These are phyloP conservation scores for Malurus melanocephalus DNA, from an alignment of 2,113 vertebrate species.

Conservation along the genomic window DNA sequence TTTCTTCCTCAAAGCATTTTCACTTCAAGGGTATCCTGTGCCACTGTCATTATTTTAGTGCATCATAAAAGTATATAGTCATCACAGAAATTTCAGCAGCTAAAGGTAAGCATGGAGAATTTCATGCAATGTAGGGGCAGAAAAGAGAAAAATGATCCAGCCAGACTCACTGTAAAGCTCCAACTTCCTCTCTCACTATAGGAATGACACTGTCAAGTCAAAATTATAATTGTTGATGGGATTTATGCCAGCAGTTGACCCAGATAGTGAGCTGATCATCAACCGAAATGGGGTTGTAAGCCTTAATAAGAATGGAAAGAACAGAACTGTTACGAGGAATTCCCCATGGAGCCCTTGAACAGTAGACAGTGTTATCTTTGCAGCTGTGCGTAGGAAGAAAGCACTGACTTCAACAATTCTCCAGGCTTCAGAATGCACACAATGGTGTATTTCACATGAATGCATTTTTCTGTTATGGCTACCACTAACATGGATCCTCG, in stretches of 20 bases:
- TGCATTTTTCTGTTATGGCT: slow-evolving; percentile 5
- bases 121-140: not conserved
- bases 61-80: not conserved
- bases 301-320: slow-evolving; percentile 49
- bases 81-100: not conserved
- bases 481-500: not conserved
- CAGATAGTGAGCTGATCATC: slow-evolving; percentile 9
- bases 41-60: slow-evolving; percentile 1
- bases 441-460: slow-evolving; percentile 45
- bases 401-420: not conserved
- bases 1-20: not conserved
- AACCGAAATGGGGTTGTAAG: slow-evolving; percentile 7
- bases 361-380: slow-evolving; percentile 57
- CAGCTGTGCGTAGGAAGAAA: slow-evolving; percentile 57
- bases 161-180: not conserved
- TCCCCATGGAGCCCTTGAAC: slow-evolving; percentile 23
- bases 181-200: not conserved
- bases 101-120: not conserved
- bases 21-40: not conserved
- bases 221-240: slow-evolving; percentile 24
- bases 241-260: slow-evolving; percentile 39
- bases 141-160: not conserved
- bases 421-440: not conserved
- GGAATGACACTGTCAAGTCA: not conserved
- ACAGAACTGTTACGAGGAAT: not conserved